A percentile compares a stretch with the other conserved stretches of the same genome.
These are phyloP conservation scores for Manis javanica DNA, from an alignment of 2,797 vertebrate species.

Conservation along the genomic window DNA sequence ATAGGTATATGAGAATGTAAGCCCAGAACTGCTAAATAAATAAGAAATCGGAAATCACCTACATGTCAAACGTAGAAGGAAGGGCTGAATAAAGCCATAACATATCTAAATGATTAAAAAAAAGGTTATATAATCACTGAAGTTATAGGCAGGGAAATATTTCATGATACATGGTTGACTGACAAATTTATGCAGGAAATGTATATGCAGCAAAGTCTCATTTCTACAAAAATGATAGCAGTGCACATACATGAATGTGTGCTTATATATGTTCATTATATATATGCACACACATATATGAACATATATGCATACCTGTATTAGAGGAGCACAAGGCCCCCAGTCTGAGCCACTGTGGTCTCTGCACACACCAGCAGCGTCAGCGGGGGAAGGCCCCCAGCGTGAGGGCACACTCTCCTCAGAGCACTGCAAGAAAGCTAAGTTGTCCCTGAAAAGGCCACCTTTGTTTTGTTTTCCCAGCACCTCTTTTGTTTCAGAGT, in stretches of 20 bases:
- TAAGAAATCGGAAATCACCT: constrained; percentile 14
- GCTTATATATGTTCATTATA: background rate
- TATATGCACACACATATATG: background rate
- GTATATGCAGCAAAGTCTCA: background rate
- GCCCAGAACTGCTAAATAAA: constrained; percentile 29
- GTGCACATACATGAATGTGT: background rate
- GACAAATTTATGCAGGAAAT: background rate
- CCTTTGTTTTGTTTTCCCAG: background rate
- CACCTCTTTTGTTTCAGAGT: background rate
- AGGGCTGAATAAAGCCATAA: background rate
- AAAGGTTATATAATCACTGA: background rate
- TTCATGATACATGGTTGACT: background rate
- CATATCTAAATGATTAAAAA: background rate
- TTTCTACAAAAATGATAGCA: constrained; percentile 17
- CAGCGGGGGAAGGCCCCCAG: background rate
- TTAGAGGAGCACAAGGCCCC: background rate
- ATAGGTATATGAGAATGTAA: background rate
- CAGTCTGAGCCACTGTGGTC: background rate
- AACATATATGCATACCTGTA: background rate
- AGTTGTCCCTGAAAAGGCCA: background rate
- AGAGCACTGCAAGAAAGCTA: background rate
- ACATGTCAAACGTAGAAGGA: background rate
- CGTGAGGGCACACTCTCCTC: accelerated
- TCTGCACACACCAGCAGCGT: background rate
- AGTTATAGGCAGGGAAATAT: constrained; percentile 34